Conservation (phyloP, 2,888 invertebrate genomes). For the Epsilonema sp. region DNA sequence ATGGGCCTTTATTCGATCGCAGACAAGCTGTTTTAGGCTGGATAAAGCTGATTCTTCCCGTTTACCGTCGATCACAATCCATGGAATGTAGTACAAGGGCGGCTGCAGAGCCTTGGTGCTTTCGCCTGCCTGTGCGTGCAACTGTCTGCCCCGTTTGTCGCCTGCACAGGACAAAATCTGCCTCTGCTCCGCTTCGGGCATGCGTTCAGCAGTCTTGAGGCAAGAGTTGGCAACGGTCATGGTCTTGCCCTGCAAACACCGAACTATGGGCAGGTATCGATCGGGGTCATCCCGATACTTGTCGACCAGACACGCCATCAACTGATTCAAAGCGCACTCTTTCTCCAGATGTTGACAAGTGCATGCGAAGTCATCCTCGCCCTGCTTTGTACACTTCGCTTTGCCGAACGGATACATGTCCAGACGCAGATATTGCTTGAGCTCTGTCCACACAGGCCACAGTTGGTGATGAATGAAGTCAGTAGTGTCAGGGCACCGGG, state of each 20-base stretch:
- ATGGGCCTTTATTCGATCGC: too few relatives aligned
- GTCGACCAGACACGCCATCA: slow-evolving; percentile 27
- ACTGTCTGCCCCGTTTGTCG: not conserved
- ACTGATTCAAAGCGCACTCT: slow-evolving; percentile 22
- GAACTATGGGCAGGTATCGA: slow-evolving; percentile 16
- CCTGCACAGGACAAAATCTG: too few relatives aligned
- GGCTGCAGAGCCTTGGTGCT: not conserved
- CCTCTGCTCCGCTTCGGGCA: too few relatives aligned
- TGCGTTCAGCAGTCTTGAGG: slow-evolving; percentile 2
- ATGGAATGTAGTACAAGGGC: not conserved
- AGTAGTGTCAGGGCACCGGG: slow-evolving; percentile 27
- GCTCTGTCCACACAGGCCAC: slow-evolving; percentile 15
- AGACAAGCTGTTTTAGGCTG: too few relatives aligned
- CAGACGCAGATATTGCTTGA: slow-evolving; percentile 16
- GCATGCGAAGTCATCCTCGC: slow-evolving; percentile 17
- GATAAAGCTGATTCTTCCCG: too few relatives aligned
- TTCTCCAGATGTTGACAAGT: slow-evolving; percentile 23
- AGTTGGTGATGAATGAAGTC: slow-evolving; percentile 20
- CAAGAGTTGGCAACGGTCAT: slow-evolving; percentile 9
- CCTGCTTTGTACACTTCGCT: slow-evolving; percentile 18
- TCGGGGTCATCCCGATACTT: slow-evolving; percentile 15
- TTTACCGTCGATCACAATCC: not conserved
- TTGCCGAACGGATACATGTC: slow-evolving; percentile 25
- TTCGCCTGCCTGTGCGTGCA: not conserved
- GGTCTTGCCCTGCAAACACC: slow-evolving; percentile 15